Conservation (phyloP, 2,797 vertebrate genomes). For the Artibeus jamaicensis region DNA sequence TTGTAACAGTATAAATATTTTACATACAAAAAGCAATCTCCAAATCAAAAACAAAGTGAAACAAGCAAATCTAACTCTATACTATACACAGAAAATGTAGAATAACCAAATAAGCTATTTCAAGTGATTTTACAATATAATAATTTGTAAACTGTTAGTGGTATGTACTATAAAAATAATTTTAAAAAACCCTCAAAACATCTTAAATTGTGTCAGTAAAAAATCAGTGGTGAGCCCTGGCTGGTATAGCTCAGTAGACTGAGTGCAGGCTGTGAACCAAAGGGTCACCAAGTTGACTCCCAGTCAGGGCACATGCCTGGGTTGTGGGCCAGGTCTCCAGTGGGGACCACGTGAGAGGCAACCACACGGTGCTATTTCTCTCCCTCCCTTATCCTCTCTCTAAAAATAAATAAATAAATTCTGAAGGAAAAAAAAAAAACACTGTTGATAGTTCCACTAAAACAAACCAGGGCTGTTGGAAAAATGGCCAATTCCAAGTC, state of each 20-base stretch:
- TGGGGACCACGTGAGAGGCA: no score
- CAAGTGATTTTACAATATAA: neutral
- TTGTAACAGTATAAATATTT: neutral
- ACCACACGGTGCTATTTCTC: no score
- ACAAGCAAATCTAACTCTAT: neutral
- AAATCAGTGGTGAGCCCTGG: neutral
- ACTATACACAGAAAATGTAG: neutral
- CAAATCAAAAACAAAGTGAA: conserved; percentile 27
- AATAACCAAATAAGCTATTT: neutral
- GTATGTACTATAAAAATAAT: neutral
- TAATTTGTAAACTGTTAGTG: neutral
- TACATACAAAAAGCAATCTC: neutral
- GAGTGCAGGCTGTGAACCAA: no score
- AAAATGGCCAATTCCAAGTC: neutral
- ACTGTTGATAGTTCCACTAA: neutral
- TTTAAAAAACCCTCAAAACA: neutral
- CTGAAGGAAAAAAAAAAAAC: neutral
- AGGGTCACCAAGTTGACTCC: no score
- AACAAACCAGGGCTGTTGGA: neutral
- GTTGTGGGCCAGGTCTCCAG: no score
- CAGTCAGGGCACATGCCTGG: no score
- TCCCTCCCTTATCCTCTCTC: no score
- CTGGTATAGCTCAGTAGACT: no score
- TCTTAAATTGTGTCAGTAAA: neutral
- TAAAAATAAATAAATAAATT: no score